Evolutionary conservation across 1,140 invertebrate species (phyloP), one percentile per base, ranked within the genome.

Genomic region (Papilio dardanus): DNA sequence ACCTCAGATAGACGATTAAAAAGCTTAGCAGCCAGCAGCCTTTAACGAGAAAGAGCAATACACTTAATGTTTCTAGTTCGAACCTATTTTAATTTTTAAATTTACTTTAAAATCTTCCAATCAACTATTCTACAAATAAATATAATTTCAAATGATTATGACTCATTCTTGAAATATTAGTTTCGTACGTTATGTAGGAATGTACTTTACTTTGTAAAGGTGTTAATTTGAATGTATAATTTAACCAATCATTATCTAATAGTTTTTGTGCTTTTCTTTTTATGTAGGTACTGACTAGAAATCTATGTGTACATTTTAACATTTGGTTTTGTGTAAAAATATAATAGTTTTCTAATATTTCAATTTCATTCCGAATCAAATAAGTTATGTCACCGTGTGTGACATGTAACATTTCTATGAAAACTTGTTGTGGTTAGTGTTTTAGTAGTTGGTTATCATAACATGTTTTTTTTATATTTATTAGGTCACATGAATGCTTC

Each of bases 1-100:
- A 74, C 24, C 84, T 80, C 76, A 86, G 87, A 68, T 88, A 89
- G 65, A 76, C 24, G 3, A 16, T 16, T 19, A 19, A 5, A n/a
- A 19, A 46, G 16, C n/a, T 46, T 46, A 19, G n/a, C 4, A 67
- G 33, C 37, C 31, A 21, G 21, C 33, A 71, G 14, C 40, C 37
- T 50, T 65, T 46, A 21, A 40, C 73, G 12, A n/a, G 58, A 58
- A 77, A 54, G 40, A 54, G 69, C 66, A 73, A 77, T 33, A 46
- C 12, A 33, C 28, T 31, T 50, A 14, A 54, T 50, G 4, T 19
- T 19, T 58, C 30, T 73, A 31, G 31, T 37, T 58, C 24, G 71
- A 54, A 12, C 12, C n/a, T 58, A 5, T 33, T 35, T 35, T 73
- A 73, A 40, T 54, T 73, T 19, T 0, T 73, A 73, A 58, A 50